Conservation (phyloP, 2,888 invertebrate genomes). For the Myopa tessellatipennis region DNA sequence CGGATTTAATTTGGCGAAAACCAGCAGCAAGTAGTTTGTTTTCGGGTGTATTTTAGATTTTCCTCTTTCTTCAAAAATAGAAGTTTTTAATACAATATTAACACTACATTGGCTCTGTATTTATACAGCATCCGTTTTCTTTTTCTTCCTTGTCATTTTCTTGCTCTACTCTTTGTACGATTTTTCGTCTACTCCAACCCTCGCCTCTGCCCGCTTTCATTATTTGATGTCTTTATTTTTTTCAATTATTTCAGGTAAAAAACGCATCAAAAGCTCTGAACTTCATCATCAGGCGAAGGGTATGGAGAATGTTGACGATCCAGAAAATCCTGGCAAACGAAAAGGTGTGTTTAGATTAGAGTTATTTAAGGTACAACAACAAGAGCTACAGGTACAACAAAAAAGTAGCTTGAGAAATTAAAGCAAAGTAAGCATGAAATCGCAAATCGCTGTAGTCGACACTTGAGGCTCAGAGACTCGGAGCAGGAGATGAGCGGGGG, state of each 20-base stretch:
- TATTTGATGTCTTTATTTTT: background rate
- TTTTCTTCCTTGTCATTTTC: background rate
- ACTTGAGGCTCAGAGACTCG: conserved; percentile 55
- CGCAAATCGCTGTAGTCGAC: conserved; percentile 52
- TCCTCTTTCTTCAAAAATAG: background rate
- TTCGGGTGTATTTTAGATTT: background rate
- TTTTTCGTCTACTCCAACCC: background rate
- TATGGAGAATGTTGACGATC: conserved; percentile 64
- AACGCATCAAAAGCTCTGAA: conserved; percentile 66
- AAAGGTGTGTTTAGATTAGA: conserved; percentile 65
- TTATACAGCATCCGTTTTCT: background rate
- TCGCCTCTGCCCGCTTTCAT: background rate
- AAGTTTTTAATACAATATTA: background rate
- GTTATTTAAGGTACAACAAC: conserved; percentile 48
- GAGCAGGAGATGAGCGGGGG: background rate
- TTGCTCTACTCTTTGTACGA: background rate
- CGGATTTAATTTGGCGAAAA: too few relatives aligned
- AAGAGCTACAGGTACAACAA: conserved; percentile 22
- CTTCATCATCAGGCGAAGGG: conserved; percentile 65
- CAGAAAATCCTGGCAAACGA: conserved; percentile 68
- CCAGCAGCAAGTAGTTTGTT: too few relatives aligned
- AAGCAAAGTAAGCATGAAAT: conserved; percentile 5
- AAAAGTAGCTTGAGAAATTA: conserved; percentile 20
- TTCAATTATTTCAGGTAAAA: conserved; percentile 56
- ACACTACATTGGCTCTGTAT: too few relatives aligned